These are phyloP conservation scores for Urocitellus parryii DNA, from an alignment of 2,113 vertebrate species.

Conservation along the genomic window DNA sequence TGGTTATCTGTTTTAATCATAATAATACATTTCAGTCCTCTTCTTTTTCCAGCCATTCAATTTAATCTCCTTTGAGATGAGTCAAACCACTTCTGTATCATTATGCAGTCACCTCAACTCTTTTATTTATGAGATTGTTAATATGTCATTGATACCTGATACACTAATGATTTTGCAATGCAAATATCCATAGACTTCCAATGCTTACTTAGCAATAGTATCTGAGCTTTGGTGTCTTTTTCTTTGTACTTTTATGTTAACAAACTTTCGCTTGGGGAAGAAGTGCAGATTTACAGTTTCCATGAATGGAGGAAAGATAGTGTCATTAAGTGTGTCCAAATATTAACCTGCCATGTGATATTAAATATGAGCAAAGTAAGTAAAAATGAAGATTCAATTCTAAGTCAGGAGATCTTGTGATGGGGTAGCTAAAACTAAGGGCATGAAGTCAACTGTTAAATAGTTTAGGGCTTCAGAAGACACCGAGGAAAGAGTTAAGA, in stretches of 20 bases:
- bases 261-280: background rate
- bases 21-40: background rate
- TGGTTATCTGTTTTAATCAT: background rate
- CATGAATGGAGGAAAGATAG: background rate
- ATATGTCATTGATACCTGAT: background rate
- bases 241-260: conserved; percentile 4
- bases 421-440: background rate
- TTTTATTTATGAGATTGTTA: background rate
- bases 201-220: background rate
- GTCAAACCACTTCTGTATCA: background rate
- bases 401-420: background rate
- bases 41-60: background rate
- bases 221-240: background rate
- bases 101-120: background rate
- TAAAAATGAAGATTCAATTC: conserved; percentile 11
- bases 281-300: background rate
- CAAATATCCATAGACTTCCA: background rate
- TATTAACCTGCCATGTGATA: background rate
- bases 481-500: background rate
- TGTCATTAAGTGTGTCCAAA: background rate
- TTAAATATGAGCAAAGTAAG: background rate
- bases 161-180: conserved; percentile 5
- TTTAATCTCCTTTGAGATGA: background rate
- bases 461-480: conserved; percentile 13
- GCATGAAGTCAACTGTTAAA: background rate